Conservation (phyloP, 2,888 invertebrate genomes). For the Limnephilus marmoratus region DNA sequence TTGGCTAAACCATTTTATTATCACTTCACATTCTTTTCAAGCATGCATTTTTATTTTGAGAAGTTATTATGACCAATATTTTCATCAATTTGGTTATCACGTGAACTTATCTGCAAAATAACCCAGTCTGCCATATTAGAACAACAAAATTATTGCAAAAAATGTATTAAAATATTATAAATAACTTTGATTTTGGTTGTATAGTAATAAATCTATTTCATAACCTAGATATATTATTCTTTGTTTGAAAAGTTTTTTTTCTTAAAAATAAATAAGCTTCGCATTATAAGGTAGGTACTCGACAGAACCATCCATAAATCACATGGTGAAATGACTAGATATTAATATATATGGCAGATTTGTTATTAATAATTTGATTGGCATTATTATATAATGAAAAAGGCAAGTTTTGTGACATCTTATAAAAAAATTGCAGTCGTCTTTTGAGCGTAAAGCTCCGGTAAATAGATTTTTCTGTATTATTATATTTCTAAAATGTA, state of each 20-base stretch:
- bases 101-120: not conserved
- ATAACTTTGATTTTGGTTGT: not conserved
- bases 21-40: not conserved
- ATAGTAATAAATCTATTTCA: not conserved
- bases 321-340: constrained; percentile 5
- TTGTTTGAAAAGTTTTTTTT: not conserved
- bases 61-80: not conserved
- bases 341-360: constrained; percentile 3
- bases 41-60: not conserved
- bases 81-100: not conserved
- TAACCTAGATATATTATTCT: not conserved
- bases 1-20: not conserved
- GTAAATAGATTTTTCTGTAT: not conserved
- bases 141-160: not conserved
- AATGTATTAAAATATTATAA: not conserved
- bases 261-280: not conserved
- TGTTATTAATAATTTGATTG: not conserved
- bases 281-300: not conserved
- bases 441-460: not conserved
- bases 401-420: not conserved
- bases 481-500: not conserved
- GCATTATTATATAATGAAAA: not conserved
- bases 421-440: not conserved
- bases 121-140: not conserved
- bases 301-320: not conserved